Evolutionary conservation across 2,888 invertebrate genomes (phyloP).

Genomic region (Melikaiella ostensackeni): DNA sequence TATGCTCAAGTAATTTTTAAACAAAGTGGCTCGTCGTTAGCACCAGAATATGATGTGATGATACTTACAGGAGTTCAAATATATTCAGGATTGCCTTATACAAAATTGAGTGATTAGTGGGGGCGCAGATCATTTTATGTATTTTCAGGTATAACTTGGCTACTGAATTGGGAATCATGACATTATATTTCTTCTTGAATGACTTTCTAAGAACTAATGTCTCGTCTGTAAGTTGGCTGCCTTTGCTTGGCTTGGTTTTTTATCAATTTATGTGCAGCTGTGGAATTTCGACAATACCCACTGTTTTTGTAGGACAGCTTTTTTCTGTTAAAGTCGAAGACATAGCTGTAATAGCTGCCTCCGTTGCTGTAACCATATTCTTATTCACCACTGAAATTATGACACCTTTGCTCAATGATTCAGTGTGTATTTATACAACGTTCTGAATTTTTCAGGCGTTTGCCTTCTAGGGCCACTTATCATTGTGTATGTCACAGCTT

Average conservation of each 20-base stretch:
- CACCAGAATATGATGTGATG: constrained; percentile 78
- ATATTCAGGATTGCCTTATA: constrained; percentile 80
- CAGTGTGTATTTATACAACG: background rate
- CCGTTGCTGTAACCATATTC: background rate
- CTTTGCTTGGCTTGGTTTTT: background rate
- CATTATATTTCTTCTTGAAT: constrained; percentile 80
- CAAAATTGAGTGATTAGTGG: constrained; percentile 81
- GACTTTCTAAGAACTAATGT: constrained; percentile 77
- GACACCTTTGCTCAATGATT: background rate
- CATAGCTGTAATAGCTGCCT: background rate
- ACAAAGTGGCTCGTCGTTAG: constrained; percentile 78
- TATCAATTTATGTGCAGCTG: background rate
- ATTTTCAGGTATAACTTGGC: constrained; percentile 80
- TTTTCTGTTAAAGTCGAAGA: background rate
- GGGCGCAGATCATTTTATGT: constrained; percentile 82
- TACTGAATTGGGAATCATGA: constrained; percentile 79
- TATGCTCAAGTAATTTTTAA: constrained; percentile 83
- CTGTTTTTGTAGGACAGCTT: background rate
- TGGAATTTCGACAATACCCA: background rate
- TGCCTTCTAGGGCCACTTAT: background rate
- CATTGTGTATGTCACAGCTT: background rate
- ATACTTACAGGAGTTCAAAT: constrained; percentile 80
- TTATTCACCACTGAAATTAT: background rate
- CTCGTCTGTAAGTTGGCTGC: constrained; percentile 78
- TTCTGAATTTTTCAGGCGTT: background rate